These are phyloP conservation scores for Carposina sasakii DNA, from an alignment of 1,140 invertebrate genomes.

Conservation along the genomic window DNA sequence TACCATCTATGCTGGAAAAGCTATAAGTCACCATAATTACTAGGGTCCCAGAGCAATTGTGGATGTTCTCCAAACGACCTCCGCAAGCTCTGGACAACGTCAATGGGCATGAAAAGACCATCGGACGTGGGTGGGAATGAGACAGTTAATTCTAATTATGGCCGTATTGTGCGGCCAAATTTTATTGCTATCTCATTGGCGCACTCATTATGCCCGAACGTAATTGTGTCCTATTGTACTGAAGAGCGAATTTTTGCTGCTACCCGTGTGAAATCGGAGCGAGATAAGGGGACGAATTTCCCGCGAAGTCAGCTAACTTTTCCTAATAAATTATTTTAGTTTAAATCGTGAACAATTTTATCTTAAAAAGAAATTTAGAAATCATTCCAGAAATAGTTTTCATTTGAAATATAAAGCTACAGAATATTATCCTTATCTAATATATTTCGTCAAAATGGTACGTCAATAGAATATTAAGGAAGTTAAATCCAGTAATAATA, in stretches of 20 bases:
- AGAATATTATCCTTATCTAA: too few relatives aligned
- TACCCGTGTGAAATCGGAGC: slow-evolving; percentile 58
- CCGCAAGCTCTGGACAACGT: slow-evolving; percentile 38
- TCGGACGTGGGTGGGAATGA: slow-evolving; percentile 64
- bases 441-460: too few relatives aligned
- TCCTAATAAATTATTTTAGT: slow-evolving; percentile 7
- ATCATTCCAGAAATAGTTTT: too few relatives aligned
- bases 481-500: too few relatives aligned
- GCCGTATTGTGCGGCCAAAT: slow-evolving; percentile 62
- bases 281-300: slow-evolving; percentile 30
- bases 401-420: too few relatives aligned
- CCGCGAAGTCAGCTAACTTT: slow-evolving; percentile 30
- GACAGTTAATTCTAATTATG: slow-evolving; percentile 72
- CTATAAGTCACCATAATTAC: slow-evolving; percentile 27
- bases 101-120: slow-evolving; percentile 46
- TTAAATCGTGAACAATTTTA: too few relatives aligned
- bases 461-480: too few relatives aligned
- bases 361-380: too few relatives aligned
- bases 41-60: slow-evolving; percentile 15
- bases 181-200: slow-evolving; percentile 70
- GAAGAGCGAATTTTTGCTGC: slow-evolving; percentile 48
- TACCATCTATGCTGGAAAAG: slow-evolving; percentile 15
- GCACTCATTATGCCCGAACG: slow-evolving; percentile 49
- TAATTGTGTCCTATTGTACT: slow-evolving; percentile 65
- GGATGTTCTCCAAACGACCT: slow-evolving; percentile 11